phyloP scores from a whole-genome alignment of 23 tunicate genomes.

The Ascidia mentula region DNA sequence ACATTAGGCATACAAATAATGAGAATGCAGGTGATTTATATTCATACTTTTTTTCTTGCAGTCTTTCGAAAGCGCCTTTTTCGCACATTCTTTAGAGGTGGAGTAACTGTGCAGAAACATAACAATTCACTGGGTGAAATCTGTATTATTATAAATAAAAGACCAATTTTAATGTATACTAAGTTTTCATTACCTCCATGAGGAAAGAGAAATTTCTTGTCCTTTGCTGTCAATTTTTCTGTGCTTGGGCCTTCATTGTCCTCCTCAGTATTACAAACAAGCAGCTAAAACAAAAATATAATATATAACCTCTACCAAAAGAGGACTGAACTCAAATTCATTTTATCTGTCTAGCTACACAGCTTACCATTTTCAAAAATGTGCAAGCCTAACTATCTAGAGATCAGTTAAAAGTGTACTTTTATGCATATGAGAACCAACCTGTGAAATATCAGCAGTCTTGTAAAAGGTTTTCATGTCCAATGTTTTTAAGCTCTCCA shows the following conservation, averaged over 20 bases:
- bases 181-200: slow-evolving; percentile 57
- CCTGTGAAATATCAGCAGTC: slow-evolving; percentile 67
- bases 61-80: slow-evolving; percentile 86
- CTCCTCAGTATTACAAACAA: slow-evolving; percentile 14
- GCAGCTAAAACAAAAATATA: neutral
- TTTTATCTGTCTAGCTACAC: no score
- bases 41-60: slow-evolving; percentile 73
- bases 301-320: no score
- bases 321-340: no score
- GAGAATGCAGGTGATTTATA: neutral
- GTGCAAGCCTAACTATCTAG: no score
- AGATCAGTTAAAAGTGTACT: no score
- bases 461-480: slow-evolving; percentile 96
- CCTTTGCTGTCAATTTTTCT: slow-evolving; percentile 32
- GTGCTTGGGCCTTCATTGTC: neutral
- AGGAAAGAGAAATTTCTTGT: slow-evolving; percentile 72
- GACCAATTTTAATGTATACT: neutral
- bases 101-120: slow-evolving; percentile 44
- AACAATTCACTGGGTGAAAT: neutral
- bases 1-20: neutral
- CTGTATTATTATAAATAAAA: neutral
- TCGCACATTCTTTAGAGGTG: slow-evolving; percentile 87
- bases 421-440: no score
- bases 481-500: slow-evolving; percentile 83
- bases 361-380: no score